Evolutionary conservation across 2,888 invertebrate genomes (phyloP).

Genomic region (Lampropteryx suffumata): DNA sequence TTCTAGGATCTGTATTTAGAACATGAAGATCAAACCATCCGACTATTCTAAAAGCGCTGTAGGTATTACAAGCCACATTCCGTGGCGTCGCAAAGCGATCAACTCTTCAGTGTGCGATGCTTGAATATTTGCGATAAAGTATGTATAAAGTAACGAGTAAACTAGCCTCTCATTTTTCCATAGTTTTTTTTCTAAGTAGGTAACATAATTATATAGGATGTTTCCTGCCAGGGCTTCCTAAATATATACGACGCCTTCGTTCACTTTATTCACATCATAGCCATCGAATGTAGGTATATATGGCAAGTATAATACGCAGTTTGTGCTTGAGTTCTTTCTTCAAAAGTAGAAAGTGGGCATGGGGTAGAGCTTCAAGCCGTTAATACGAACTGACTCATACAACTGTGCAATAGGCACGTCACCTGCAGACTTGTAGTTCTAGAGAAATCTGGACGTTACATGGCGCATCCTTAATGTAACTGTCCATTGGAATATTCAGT

Average conservation of each 20-base stretch:
- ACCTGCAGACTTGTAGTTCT: conserved; percentile 27
- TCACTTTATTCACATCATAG: no score
- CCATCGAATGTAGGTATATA: no score
- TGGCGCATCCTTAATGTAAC: conserved; percentile 23
- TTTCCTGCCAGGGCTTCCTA: no score
- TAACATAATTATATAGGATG: no score
- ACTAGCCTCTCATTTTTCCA: no score
- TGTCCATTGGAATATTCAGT: conserved; percentile 14
- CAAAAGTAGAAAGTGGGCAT: conserved; percentile 56
- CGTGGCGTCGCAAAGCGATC: conserved; percentile 21
- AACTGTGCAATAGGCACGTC: conserved; percentile 32
- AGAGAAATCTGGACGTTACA: conserved; percentile 36
- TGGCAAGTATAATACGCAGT: no score
- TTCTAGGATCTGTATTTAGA: conserved; percentile 49
- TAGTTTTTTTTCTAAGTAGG: no score
- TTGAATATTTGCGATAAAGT: conserved; percentile 24
- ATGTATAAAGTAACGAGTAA: neutral
- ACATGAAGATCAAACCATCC: conserved; percentile 40
- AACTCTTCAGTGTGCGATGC: conserved; percentile 11
- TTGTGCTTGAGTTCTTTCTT: conserved; percentile 25
- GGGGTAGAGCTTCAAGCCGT: conserved; percentile 40
- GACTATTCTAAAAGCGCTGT: conserved; percentile 32
- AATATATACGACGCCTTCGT: no score
- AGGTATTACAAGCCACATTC: conserved; percentile 27
- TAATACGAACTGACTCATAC: conserved; percentile 44